phyloP scores from a whole-genome alignment of 92 coral and sea anemone species.

The Epizoanthus rinbou region DNA sequence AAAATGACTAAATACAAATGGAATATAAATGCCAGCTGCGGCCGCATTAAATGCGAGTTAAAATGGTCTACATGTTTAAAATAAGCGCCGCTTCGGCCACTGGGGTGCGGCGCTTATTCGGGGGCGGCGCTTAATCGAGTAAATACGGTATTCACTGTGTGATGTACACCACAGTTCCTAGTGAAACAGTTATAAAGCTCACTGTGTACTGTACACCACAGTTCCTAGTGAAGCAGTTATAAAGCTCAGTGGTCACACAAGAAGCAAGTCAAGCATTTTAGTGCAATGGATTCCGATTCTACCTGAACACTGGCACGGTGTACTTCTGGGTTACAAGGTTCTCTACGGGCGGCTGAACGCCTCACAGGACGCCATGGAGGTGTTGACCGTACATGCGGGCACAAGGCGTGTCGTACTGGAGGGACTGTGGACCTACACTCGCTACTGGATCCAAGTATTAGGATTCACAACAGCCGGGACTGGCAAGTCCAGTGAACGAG shows the following conservation, averaged over 20 bases:
- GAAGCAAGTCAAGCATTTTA: slow-evolving; percentile 50
- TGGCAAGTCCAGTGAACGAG: slow-evolving; percentile 41
- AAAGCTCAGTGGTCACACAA: slow-evolving; percentile 29
- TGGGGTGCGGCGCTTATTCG: no score
- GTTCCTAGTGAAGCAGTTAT: slow-evolving; percentile 55
- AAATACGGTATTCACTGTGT: no score
- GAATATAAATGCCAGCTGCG: no score
- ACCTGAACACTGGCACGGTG: slow-evolving; percentile 36
- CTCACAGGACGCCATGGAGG: slow-evolving; percentile 29
- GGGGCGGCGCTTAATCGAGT: no score
- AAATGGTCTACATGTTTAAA: no score
- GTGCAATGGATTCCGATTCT: slow-evolving; percentile 50
- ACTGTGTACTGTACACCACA: background rate
- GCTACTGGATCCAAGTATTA: slow-evolving; percentile 37
- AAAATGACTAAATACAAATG: no score
- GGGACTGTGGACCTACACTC: slow-evolving; percentile 37
- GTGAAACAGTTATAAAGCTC: slow-evolving; percentile 29
- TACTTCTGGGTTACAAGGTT: slow-evolving; percentile 46
- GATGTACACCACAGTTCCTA: slow-evolving; percentile 40
- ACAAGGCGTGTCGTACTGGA: background rate
- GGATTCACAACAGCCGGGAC: slow-evolving; percentile 55
- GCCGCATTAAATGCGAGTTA: no score
- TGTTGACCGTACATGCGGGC: slow-evolving; percentile 4
- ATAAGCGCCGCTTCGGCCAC: no score
- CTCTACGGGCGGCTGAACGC: slow-evolving; percentile 27